Percentiles rank a stretch among this genome's conserved stretches.
Conservation (phyloP, 2,888 invertebrate genomes). For the Zonitis immaculata region DNA sequence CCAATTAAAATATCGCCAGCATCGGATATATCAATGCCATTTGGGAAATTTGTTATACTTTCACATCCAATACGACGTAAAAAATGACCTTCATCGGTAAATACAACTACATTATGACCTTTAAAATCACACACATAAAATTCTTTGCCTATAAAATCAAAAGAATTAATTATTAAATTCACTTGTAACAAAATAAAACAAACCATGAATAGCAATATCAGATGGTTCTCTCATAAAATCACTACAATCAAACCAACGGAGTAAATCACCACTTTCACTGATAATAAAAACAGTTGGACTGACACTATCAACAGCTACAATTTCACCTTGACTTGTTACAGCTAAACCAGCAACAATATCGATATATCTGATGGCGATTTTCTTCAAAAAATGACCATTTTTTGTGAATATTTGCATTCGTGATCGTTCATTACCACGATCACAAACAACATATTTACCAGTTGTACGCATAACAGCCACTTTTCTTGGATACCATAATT, state of each 20-base stretch:
- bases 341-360: slow-evolving; percentile 93
- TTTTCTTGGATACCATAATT: slow-evolving; percentile 95
- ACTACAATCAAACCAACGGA: slow-evolving; percentile 97
- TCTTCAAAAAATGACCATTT: slow-evolving; percentile 91
- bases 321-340: slow-evolving; percentile 86
- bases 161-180: neutral
- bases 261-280: slow-evolving; percentile 84
- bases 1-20: slow-evolving; percentile 95
- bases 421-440: slow-evolving; percentile 92
- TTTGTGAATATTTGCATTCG: slow-evolving; percentile 97
- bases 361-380: slow-evolving; percentile 85
- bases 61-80: slow-evolving; percentile 92
- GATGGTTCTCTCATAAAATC: slow-evolving; percentile 97
- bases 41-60: slow-evolving; percentile 94
- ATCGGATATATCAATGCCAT: slow-evolving; percentile 96
- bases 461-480: slow-evolving; percentile 85
- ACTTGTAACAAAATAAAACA: slow-evolving; percentile 28
- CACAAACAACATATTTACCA: slow-evolving; percentile 94
- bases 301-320: slow-evolving; percentile 95
- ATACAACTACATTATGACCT: slow-evolving; percentile 95
- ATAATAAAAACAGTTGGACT: slow-evolving; percentile 95
- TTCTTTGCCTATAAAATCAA: slow-evolving; percentile 65
- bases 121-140: slow-evolving; percentile 98
- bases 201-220: slow-evolving; percentile 92
- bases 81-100: slow-evolving; percentile 88